phyloP scores from a whole-genome alignment of 1,140 invertebrate species.

The Aphelenchoides fujianensis region DNA sequence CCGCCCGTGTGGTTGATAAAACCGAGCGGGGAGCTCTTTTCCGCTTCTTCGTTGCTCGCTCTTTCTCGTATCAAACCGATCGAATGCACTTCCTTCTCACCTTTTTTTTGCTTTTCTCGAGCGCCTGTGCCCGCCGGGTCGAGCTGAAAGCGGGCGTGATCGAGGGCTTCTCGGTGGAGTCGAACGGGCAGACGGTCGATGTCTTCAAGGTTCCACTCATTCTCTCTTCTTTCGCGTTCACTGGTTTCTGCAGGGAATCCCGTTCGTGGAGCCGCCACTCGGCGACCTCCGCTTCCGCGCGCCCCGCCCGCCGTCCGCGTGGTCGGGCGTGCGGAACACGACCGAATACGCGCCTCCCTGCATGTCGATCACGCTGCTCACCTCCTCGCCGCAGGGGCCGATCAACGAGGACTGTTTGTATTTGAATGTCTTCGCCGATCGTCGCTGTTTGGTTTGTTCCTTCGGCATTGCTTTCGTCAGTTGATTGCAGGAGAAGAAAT shows the following conservation, averaged over 20 bases:
- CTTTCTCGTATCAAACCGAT: no score
- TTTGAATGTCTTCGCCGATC: slow-evolving; percentile 39
- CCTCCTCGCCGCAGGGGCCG: slow-evolving; percentile 38
- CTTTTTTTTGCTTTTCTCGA: background rate
- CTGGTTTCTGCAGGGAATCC: slow-evolving; percentile 61
- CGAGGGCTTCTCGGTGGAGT: background rate
- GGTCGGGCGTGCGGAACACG: slow-evolving; percentile 73
- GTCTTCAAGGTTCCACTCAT: slow-evolving; percentile 27
- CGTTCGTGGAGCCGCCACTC: slow-evolving; percentile 85
- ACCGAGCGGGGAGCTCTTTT: no score
- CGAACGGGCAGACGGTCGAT: background rate
- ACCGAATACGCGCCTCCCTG: slow-evolving; percentile 71
- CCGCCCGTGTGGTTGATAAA: no score
- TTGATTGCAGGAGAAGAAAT: slow-evolving; percentile 19
- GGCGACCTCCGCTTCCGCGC: slow-evolving; percentile 83
- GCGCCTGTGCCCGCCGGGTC: background rate
- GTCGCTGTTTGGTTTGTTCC: slow-evolving; percentile 21
- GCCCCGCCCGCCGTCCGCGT: slow-evolving; percentile 76
- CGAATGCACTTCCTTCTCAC: no score
- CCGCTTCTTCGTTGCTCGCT: no score
- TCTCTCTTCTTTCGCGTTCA: background rate
- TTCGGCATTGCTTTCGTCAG: background rate
- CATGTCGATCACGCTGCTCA: slow-evolving; percentile 41
- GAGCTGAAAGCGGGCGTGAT: background rate
- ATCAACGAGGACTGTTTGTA: slow-evolving; percentile 49